Evolutionary conservation across 2,113 vertebrate species (phyloP).

Genomic region (Pithys albifrons): DNA sequence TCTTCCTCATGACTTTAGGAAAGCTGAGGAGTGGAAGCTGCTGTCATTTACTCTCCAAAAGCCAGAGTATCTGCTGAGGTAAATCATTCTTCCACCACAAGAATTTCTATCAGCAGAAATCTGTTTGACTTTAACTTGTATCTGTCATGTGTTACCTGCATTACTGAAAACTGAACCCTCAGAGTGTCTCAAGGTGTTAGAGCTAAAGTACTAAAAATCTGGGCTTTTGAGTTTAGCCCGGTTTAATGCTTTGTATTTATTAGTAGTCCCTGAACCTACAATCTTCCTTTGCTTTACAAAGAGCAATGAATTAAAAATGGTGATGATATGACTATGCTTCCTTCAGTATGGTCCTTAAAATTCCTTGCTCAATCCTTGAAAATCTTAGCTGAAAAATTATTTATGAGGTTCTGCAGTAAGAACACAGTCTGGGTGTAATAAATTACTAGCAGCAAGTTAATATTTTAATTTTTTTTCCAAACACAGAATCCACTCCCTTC

Average conservation of each 20-base stretch:
- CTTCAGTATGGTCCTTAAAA: conserved; percentile 50
- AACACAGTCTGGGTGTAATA: conserved; percentile 22
- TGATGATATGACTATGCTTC: conserved; percentile 48
- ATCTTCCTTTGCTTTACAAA: not conserved
- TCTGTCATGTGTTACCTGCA: not conserved
- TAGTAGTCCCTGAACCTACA: not conserved
- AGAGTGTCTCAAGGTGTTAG: not conserved
- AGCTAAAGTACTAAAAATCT: not conserved
- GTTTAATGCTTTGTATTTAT: not conserved
- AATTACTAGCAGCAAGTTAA: conserved; percentile 28
- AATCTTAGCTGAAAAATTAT: conserved; percentile 55
- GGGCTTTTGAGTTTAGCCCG: not conserved
- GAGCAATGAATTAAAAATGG: not conserved
- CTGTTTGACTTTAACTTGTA: not conserved
- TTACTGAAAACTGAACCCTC: not conserved
- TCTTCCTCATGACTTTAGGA: not conserved
- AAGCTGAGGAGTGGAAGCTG: not conserved
- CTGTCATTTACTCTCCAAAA: not conserved
- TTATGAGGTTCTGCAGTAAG: conserved; percentile 52
- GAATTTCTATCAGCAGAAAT: not conserved
- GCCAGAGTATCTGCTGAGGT: not conserved
- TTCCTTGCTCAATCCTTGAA: conserved; percentile 41
- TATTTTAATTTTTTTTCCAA: conserved; percentile 9
- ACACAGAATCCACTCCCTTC: not conserved
- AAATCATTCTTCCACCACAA: not conserved